A percentile compares a stretch with the other conserved stretches of the same genome.
Evolutionary conservation across 2,113 vertebrate genomes (phyloP).

Genomic region (Eulemur macaco): DNA sequence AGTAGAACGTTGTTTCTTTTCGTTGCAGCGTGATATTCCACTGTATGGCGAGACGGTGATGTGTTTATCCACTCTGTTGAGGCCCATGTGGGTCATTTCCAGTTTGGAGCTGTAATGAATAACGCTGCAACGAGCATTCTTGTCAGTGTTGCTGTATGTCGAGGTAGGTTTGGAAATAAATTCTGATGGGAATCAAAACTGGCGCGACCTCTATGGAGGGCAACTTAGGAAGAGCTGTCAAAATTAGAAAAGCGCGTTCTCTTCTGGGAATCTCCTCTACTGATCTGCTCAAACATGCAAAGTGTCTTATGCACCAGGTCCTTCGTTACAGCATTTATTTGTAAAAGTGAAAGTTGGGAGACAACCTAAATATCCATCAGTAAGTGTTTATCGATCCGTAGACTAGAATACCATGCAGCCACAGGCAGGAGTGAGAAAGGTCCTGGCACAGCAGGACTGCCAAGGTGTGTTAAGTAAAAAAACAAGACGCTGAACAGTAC

Average conservation of each 20-base stretch:
- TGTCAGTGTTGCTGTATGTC: neutral
- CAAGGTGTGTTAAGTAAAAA: neutral
- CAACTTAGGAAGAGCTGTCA: neutral
- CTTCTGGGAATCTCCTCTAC: neutral
- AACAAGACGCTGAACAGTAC: neutral
- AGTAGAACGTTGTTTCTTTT: neutral
- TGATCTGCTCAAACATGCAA: neutral
- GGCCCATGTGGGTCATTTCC: neutral
- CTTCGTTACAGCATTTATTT: neutral
- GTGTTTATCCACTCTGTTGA: neutral
- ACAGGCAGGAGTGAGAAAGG: neutral
- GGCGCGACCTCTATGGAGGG: neutral
- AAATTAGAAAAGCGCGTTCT: neutral
- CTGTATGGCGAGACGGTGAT: neutral
- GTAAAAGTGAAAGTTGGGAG: neutral
- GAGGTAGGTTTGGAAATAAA: neutral
- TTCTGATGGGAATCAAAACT: neutral
- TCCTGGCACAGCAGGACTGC: neutral
- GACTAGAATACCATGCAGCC: neutral
- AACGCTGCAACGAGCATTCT: neutral
- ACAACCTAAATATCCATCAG: too few species aligned
- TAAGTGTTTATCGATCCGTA: neutral
- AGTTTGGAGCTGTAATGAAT: neutral
- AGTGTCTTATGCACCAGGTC: neutral
- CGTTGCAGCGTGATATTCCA: neutral